Conservation (phyloP, 2,113 vertebrate genomes). For the Ia io region DNA sequence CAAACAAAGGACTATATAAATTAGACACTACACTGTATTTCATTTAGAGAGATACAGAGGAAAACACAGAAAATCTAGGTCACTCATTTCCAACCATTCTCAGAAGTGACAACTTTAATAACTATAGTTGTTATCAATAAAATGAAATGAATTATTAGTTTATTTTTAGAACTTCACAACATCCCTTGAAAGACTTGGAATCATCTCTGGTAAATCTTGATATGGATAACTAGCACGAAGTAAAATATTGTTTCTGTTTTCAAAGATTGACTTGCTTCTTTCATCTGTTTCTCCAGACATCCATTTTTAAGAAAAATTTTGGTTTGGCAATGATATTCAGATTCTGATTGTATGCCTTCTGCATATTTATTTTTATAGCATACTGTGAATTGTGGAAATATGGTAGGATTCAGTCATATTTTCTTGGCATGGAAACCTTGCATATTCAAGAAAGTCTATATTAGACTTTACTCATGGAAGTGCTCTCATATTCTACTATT, state of each 20-base stretch:
- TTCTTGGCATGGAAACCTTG: conserved; percentile 61
- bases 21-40: background rate
- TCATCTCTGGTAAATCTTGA: background rate
- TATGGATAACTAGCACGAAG: background rate
- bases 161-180: background rate
- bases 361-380: conserved; percentile 68
- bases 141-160: background rate
- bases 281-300: conserved; percentile 41
- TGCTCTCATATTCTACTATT: conserved; percentile 7
- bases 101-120: background rate
- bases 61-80: conserved; percentile 39
- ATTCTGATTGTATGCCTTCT: conserved; percentile 66
- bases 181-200: background rate
- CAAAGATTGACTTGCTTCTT: background rate
- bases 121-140: background rate
- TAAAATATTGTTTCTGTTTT: conserved; percentile 47
- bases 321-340: conserved; percentile 43
- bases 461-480: conserved; percentile 38
- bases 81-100: background rate
- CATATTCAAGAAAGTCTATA: conserved; percentile 30
- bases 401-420: conserved; percentile 39
- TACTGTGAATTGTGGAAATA: conserved; percentile 63
- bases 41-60: background rate
- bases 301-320: conserved; percentile 42
- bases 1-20: background rate